phyloP scores from a whole-genome alignment of 2,113 vertebrate genomes.

The Microtus oregoni region DNA sequence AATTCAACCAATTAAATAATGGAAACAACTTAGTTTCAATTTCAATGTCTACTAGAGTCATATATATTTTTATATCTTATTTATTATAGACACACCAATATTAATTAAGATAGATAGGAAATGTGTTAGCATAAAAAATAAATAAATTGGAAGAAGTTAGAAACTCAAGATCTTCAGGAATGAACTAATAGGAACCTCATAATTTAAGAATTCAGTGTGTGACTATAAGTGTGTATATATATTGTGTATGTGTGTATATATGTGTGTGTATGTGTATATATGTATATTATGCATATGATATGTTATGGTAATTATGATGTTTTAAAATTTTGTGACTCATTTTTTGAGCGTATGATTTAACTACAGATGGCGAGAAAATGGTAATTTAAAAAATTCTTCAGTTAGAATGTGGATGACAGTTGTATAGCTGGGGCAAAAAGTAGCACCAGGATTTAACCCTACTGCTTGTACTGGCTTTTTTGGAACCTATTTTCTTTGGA shows the following conservation, averaged over 20 bases:
- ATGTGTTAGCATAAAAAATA: neutral
- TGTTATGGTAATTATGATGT: neutral
- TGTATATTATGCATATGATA: neutral
- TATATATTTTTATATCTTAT: neutral
- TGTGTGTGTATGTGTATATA: neutral
- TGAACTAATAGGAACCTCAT: neutral
- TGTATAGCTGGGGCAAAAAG: too few species aligned
- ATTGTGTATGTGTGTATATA: neutral
- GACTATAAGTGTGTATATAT: neutral
- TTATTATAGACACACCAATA: neutral
- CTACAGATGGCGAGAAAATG: slow-evolving; percentile 19
- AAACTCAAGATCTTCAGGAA: neutral
- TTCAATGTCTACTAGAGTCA: neutral
- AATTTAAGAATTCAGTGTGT: neutral
- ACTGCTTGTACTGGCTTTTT: too few species aligned
- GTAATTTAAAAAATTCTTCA: neutral
- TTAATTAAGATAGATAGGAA: neutral
- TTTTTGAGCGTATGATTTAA: neutral
- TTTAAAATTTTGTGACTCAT: neutral
- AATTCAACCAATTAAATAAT: slow-evolving; percentile 29
- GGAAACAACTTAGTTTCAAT: neutral
- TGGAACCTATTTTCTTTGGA: too few species aligned
- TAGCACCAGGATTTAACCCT: too few species aligned
- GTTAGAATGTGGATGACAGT: neutral
- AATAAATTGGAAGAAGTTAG: neutral